Evolutionary conservation across 2,888 invertebrate species (phyloP).

Genomic region (Formica aserva): DNA sequence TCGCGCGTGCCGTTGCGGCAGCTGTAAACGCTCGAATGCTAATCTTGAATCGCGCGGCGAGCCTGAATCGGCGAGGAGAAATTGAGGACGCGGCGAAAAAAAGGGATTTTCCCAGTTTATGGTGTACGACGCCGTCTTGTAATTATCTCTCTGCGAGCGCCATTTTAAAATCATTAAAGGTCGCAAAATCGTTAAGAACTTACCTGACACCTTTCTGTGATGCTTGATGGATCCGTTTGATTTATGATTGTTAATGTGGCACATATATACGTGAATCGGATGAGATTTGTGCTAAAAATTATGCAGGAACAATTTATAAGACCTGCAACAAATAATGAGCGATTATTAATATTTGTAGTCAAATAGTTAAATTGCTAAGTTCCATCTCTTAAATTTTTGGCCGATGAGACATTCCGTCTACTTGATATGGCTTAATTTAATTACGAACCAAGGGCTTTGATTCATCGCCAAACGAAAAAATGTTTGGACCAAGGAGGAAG

Average conservation of each 20-base stretch:
- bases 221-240: constrained; percentile 13
- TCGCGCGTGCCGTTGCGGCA: background rate
- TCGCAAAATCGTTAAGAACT: constrained; percentile 22
- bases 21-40: constrained; percentile 29
- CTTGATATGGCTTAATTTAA: background rate
- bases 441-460: background rate
- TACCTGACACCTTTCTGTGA: too few relatives aligned
- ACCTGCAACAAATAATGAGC: background rate
- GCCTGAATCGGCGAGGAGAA: constrained; percentile 4
- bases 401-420: background rate
- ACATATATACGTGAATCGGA: background rate
- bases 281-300: background rate
- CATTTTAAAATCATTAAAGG: constrained; percentile 26
- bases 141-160: constrained; percentile 25
- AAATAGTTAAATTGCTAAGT: background rate
- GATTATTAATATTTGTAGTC: background rate
- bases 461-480: background rate
- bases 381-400: background rate
- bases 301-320: background rate
- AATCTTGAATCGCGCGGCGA: constrained; percentile 38
- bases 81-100: constrained; percentile 1
- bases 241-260: background rate
- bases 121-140: background rate
- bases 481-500: background rate
- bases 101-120: background rate